Evolutionary conservation across 1,140 invertebrate species (phyloP), one percentile per base, ranked within the genome.

Genomic region (Drosophila miranda): DNA sequence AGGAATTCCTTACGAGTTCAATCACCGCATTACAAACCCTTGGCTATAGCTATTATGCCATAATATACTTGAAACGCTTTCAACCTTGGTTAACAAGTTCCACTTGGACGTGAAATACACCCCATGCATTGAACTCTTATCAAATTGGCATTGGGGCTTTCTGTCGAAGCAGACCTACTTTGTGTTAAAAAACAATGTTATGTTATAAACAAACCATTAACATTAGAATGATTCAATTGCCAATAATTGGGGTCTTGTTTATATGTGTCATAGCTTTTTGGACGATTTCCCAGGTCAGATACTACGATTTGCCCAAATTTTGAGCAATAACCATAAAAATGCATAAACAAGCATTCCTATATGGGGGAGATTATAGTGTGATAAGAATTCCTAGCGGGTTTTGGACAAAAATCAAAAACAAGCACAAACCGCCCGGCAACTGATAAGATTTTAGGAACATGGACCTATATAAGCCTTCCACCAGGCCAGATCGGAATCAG

Each of bases 181-280:
- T 56, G 53, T 48, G 48, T 9, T 52, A 42, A 68, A 46, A 46
- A 19, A 43, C 2, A 1, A 44, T 13, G 16, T 16, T 16, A 16
- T n/a, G 23, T n/a, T 34, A 62, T 56, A 60, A 62, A 51, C 3
- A 34, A 21, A 58, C 53, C 13, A 6, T 23, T 44, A 2, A 34
- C 46, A 43, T 45, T 55, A 38, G 38, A 66, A 59, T 66, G 64
- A 78, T 21, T 69, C 53, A 48, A 68, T 75, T 46, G 34, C 45
- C 68, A 52, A 44, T n/a, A 72, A 43, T 42, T 57, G 46, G 53
- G 7, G 8, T 44, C 54, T 38, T 45, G 58, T 42, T 58, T 49
- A 11, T 14, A 51, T 84, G 59, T 26, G 59, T 86, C 81, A 84
- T 56, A 55, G 14, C 23, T 80, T 64, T 75, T 71, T 71, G 45